Evolutionary conservation across 2,113 vertebrate genomes (phyloP), one percentile per base, ranked within the genome.

Genomic region (Xiphophorus couchianus): DNA sequence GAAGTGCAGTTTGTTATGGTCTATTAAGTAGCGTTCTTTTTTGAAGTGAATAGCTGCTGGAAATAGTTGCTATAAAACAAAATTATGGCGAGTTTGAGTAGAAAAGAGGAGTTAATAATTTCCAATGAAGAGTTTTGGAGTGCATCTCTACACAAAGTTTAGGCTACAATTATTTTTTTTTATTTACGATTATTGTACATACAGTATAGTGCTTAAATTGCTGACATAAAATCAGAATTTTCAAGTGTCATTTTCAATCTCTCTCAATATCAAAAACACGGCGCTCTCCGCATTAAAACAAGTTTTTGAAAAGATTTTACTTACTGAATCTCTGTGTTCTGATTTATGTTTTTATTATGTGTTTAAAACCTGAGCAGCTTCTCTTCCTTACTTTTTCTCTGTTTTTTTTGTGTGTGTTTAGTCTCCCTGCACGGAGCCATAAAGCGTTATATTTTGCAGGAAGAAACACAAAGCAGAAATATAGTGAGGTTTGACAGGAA

Each of bases 401-500:
- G 31, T 13, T 63, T 22, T 48, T 58, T 65, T 42, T 29, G 42
- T 31, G 33, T 31, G 9, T 51, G 63, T 72, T 17, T 51, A 42
- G 11, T 17, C 22, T 30, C 31, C 11, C 19, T 29, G 60, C 76
- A 65, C 12, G 9, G 14, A 25, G 14, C 30, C 66, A 61, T 61
- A 62, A 54, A 74, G 63, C 81, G 12, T 66, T 58, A 30, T 54
- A 54, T 62, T 68, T 25, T 48, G 54, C 22, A 17, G n/a, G 1
- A 3, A 12, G 31, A 33, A 60, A 61, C 39, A 76, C 4, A 60
- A 42, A 31, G 37, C 33, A 74, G 44, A 66, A 83, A 72, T 62
- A 80, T 51, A 65, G 70, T 37, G 37, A 74, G 30, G 64, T 83
- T 86, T 79, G 77, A 83, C 44, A 22, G 65, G 67, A 86, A 37